A percentile compares a stretch with the other conserved stretches of the same genome.
Evolutionary conservation across 2,113 vertebrate genomes (phyloP).

Genomic region (Sylvicapra grimmia): DNA sequence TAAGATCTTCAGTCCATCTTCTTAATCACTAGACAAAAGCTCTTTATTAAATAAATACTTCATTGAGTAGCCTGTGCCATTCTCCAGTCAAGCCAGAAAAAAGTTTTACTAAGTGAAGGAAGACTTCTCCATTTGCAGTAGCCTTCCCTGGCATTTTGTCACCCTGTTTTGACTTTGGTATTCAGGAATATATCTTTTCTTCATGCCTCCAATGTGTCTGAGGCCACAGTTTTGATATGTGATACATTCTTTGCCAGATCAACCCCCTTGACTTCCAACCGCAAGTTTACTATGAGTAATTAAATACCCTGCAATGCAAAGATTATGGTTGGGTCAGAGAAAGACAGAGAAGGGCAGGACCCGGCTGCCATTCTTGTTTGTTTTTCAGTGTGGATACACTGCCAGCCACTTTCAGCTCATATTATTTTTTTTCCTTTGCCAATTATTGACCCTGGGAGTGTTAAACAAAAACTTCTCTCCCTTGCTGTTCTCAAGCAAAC

Average conservation of each 20-base stretch:
- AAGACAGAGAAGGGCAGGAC: neutral
- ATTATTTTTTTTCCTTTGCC: constrained; percentile 60
- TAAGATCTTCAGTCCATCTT: neutral
- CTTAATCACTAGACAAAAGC: neutral
- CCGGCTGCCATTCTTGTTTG: constrained; percentile 18
- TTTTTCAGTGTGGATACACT: constrained; percentile 39
- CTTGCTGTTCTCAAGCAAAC: constrained; percentile 57
- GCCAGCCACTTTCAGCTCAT: constrained; percentile 63
- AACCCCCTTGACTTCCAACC: constrained; percentile 10
- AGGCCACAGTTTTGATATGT: constrained; percentile 45
- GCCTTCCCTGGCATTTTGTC: neutral
- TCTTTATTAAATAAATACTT: neutral
- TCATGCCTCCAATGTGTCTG: neutral
- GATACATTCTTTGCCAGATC: neutral
- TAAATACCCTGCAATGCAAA: neutral
- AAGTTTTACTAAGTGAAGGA: neutral
- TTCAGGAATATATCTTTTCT: neutral
- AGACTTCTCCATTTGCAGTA: neutral
- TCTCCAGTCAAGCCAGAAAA: neutral
- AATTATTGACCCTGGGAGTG: constrained; percentile 56
- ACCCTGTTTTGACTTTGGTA: neutral
- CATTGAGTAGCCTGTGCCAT: neutral
- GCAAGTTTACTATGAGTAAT: neutral
- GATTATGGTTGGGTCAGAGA: neutral
- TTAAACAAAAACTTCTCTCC: constrained; percentile 67